Evolutionary conservation across 2,113 vertebrate genomes (phyloP).

Genomic region (Colistium nudipinnis): DNA sequence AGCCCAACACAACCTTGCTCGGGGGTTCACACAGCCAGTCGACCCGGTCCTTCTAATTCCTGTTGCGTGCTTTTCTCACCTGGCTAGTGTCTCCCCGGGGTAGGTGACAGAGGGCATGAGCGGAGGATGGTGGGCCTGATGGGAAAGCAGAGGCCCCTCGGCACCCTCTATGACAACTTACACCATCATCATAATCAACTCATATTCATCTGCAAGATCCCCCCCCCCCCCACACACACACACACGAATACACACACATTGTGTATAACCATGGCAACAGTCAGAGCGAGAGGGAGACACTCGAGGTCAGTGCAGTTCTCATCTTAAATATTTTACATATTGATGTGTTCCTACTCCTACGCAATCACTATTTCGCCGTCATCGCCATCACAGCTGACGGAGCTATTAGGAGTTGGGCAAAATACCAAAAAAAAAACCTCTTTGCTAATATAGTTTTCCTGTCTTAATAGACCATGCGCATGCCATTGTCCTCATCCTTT

Average conservation of each 20-base stretch:
- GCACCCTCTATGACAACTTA: conserved; percentile 41
- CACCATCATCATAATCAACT: conserved; percentile 45
- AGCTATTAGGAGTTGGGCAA: no score
- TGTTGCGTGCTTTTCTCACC: conserved; percentile 71
- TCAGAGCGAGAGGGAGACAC: not conserved
- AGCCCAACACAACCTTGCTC: conserved; percentile 69
- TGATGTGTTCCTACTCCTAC: no score
- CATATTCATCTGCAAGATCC: conserved; percentile 57
- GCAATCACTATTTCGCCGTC: no score
- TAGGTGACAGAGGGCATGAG: conserved; percentile 64
- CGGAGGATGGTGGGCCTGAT: conserved; percentile 44
- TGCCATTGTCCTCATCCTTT: not conserved
- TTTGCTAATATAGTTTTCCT: not conserved
- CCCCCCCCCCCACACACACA: no score
- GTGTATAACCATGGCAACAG: conserved; percentile 60
- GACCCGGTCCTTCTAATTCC: conserved; percentile 39
- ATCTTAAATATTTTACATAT: no score
- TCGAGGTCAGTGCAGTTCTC: conserved; percentile 1
- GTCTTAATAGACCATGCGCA: not conserved
- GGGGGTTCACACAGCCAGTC: conserved; percentile 36
- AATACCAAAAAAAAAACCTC: conserved; percentile 5
- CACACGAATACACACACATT: no score
- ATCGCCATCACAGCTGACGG: no score
- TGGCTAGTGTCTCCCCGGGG: conserved; percentile 63
- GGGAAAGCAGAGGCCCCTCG: conserved; percentile 16